Conservation (phyloP, 2,888 invertebrate species). For the Baronia brevicornis region DNA sequence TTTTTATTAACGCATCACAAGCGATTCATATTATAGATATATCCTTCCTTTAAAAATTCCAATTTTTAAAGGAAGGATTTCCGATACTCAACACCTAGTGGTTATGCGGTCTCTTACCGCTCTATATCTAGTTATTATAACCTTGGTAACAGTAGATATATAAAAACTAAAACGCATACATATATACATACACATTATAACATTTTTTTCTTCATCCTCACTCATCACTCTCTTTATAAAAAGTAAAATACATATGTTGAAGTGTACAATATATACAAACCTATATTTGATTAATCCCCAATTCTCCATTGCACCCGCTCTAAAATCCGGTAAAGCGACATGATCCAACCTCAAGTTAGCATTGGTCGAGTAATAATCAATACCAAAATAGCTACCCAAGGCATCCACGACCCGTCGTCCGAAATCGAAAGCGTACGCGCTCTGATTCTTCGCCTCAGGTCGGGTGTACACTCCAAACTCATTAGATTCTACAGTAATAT, state of each 20-base stretch:
- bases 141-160: too few species aligned
- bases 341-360: conserved; percentile 85
- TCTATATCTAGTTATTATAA: too few species aligned
- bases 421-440: conserved; percentile 79
- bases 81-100: too few species aligned
- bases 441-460: conserved; percentile 79
- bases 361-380: conserved; percentile 67
- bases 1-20: too few species aligned
- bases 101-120: too few species aligned
- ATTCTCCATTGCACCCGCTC: conserved; percentile 93
- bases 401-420: conserved; percentile 67
- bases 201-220: not conserved
- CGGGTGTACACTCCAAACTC: conserved; percentile 80
- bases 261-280: conserved; percentile 40
- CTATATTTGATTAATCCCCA: conserved; percentile 92
- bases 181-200: too few species aligned
- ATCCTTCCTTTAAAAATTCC: too few species aligned
- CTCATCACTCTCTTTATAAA: too few species aligned
- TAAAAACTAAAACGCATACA: too few species aligned
- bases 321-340: conserved; percentile 90
- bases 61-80: too few species aligned
- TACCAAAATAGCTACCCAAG: conserved; percentile 74
- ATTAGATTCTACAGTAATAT: conserved; percentile 30
- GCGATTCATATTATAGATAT: too few species aligned
- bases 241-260: conserved; percentile 2